Evolutionary conservation across 1,140 invertebrate species (phyloP), one percentile per base, ranked within the genome.

Genomic region (Anadara kagoshimensis): DNA sequence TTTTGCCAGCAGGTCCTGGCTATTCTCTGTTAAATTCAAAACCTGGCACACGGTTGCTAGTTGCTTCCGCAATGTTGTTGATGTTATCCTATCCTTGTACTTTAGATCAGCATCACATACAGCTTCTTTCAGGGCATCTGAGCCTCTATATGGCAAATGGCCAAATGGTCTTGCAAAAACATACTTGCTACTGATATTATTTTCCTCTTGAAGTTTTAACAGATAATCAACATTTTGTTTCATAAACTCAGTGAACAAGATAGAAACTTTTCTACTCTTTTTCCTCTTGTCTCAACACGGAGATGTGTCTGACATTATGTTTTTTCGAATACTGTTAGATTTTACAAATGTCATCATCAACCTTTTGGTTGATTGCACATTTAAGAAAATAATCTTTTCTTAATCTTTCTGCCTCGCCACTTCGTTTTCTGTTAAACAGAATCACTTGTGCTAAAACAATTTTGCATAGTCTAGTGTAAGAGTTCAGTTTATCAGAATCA

Each of bases 1-100:
- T 22, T 71, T 72, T 11, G 82, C 80, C 44, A 83, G 53, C 14
- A 76, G 62, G 45, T 82, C 74, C 45, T 51, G 45, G n/a, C 29
- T 14, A n/a, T 49, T 53, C 3, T 61, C 58, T 36, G 12, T 59
- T 41, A 70, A 36, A 36, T 58, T 51, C 12, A 62, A 10, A 5
- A 61, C 45, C 49, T 70, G 68, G 5, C 22, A 43, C 14, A 70
- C 22, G 12, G 58, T 62, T 53, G 68, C 68, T n/a, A 70, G 18
- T 24, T 70, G 68, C 51, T 70, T 70, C 29, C 68, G 5, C 14
- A 70, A 41, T 36, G 5, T 53, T 58, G 68, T 70, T 12, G 45
- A 58, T 29, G 56, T 70, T 4, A 70, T 36, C 16, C n/a, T 11
- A 29, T 66, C 24, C 36, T 12, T 47, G 11, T 65, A 12, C 53